Percentiles rank a stretch among this genome's conserved stretches.
phyloP scores from a whole-genome alignment of 2,797 vertebrate species.

The Melanotaenia maccullochi region DNA sequence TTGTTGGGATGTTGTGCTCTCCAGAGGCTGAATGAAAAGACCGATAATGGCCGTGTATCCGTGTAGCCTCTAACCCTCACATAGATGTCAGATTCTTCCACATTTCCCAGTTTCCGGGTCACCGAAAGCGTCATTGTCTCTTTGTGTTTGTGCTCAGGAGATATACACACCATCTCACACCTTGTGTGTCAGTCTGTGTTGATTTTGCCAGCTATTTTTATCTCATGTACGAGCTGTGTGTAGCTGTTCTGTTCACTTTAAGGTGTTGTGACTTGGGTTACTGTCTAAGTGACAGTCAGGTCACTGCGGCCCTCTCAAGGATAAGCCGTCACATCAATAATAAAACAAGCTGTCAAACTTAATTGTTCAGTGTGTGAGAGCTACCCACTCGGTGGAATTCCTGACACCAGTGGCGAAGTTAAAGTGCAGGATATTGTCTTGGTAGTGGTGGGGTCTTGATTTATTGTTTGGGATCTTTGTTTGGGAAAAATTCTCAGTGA shows the following conservation, averaged over 20 bases:
- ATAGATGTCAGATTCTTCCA: slow-evolving; percentile 53
- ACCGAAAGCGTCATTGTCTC: slow-evolving; percentile 67
- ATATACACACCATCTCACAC: background rate
- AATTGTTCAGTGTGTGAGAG: slow-evolving; percentile 44
- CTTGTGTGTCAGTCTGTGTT: slow-evolving; percentile 9
- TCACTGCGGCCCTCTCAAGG: slow-evolving; percentile 62
- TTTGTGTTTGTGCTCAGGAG: slow-evolving; percentile 48
- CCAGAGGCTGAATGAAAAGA: slow-evolving; percentile 44
- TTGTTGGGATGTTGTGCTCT: slow-evolving; percentile 32
- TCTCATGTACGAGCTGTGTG: slow-evolving; percentile 20
- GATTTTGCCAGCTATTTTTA: slow-evolving; percentile 23
- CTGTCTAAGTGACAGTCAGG: slow-evolving; percentile 65
- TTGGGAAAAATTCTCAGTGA: slow-evolving; percentile 27
- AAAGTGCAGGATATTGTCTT: slow-evolving; percentile 44
- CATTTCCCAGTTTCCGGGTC: slow-evolving; percentile 40
- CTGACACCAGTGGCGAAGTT: slow-evolving; percentile 47
- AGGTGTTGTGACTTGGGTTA: slow-evolving; percentile 61
- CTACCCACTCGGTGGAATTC: slow-evolving; percentile 25
- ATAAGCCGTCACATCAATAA: slow-evolving; percentile 62
- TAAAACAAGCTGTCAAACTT: slow-evolving; percentile 66
- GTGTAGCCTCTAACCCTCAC: slow-evolving; percentile 19
- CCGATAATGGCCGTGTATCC: slow-evolving; percentile 45
- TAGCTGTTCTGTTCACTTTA: slow-evolving; percentile 51
- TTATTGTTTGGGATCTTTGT: slow-evolving; percentile 50
- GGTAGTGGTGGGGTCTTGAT: slow-evolving; percentile 18